Evolutionary conservation across 2,797 vertebrate genomes (phyloP).

Genomic region (Rhabdophis nuchalis): DNA sequence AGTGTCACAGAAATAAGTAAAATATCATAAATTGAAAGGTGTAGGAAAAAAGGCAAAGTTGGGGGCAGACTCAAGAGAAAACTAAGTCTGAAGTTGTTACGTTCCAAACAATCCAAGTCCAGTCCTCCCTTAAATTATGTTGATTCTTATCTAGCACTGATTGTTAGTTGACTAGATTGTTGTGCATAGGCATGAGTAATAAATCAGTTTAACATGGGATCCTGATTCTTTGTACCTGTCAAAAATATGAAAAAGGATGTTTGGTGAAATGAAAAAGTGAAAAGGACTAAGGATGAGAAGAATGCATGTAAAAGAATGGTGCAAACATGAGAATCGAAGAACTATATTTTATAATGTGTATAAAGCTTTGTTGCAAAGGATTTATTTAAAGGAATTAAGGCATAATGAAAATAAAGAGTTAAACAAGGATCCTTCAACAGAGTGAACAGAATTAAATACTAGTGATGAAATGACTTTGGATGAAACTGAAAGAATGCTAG

Average conservation of each 20-base stretch:
- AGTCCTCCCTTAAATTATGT: not conserved
- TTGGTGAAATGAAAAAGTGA: not conserved
- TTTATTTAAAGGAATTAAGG: not conserved
- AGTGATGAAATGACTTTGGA: not conserved
- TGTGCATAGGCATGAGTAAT: not conserved
- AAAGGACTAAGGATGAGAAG: not conserved
- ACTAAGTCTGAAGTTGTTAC: not conserved
- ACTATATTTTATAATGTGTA: not conserved
- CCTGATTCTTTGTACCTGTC: not conserved
- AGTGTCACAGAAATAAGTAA: not conserved
- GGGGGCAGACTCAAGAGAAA: not conserved
- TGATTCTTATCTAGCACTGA: not conserved
- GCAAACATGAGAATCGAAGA: not conserved
- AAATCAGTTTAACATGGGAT: not conserved
- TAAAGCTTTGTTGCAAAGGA: not conserved
- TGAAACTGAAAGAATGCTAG: not conserved
- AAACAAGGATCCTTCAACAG: not conserved
- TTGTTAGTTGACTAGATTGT: not conserved
- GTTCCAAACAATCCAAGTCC: not conserved
- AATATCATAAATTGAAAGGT: not conserved
- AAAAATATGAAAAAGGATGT: not conserved
- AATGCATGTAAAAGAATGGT: not conserved
- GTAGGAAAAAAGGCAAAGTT: not conserved
- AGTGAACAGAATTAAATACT: not conserved
- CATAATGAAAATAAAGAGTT: not conserved